phyloP scores from a whole-genome alignment of 2,113 vertebrate species.

The Origma solitaria region DNA sequence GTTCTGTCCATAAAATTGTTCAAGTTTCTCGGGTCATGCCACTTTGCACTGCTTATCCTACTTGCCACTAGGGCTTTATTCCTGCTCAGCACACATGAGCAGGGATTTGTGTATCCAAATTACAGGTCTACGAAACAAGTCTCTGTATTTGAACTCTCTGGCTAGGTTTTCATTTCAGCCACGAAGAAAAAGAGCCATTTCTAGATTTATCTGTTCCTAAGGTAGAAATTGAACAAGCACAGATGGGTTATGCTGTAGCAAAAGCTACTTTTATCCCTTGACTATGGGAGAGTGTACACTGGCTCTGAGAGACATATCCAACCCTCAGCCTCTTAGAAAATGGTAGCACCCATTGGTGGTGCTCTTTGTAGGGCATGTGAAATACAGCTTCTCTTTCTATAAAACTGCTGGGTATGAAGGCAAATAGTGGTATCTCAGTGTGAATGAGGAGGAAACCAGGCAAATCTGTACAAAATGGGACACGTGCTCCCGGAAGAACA shows the following conservation, averaged over 20 bases:
- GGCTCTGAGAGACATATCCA: neutral
- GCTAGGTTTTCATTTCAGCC: neutral
- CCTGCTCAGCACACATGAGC: neutral
- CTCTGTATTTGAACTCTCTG: neutral
- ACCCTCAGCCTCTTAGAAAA: neutral
- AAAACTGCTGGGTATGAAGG: neutral
- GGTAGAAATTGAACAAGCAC: neutral
- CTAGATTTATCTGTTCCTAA: neutral
- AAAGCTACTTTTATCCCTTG: neutral
- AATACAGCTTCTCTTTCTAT: neutral
- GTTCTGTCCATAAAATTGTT: neutral
- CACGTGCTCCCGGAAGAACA: neutral
- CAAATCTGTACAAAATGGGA: neutral
- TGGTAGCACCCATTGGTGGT: neutral
- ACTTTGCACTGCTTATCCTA: neutral
- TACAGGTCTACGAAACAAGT: neutral
- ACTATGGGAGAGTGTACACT: neutral
- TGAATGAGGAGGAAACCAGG: neutral
- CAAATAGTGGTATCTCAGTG: neutral
- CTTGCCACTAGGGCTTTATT: neutral
- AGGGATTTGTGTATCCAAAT: neutral
- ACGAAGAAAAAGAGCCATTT: neutral
- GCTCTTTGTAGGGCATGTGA: neutral
- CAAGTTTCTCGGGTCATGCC: neutral
- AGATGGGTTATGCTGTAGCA: neutral